Percentiles rank a stretch among this genome's conserved stretches.
Evolutionary conservation across 2,797 vertebrate genomes (phyloP).

Genomic region (Hybognathus amarus): DNA sequence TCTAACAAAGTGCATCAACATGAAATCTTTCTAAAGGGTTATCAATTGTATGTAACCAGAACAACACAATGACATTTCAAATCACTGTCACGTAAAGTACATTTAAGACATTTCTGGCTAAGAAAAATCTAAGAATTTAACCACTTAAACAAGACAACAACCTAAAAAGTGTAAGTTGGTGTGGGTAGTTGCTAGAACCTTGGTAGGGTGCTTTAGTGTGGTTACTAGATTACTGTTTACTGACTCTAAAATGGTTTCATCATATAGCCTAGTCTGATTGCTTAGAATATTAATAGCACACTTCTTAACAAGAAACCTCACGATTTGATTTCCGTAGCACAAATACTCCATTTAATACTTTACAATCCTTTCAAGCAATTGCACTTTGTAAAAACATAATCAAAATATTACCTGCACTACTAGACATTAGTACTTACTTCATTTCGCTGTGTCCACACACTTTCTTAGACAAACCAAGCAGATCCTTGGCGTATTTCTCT

Average conservation of each 20-base stretch:
- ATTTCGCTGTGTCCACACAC: conserved; percentile 92
- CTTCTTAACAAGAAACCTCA: neutral
- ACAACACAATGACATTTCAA: neutral
- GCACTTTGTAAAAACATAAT: neutral
- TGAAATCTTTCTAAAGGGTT: neutral
- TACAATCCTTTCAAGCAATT: neutral
- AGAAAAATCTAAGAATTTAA: neutral
- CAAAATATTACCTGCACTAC: neutral
- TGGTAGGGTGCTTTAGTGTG: neutral
- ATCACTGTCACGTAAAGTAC: neutral
- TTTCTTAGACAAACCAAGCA: conserved; percentile 89
- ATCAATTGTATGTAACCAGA: neutral
- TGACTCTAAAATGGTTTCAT: neutral
- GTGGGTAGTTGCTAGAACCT: neutral
- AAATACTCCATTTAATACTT: neutral
- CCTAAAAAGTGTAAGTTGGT: neutral
- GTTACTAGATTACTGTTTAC: neutral
- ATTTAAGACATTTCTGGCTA: neutral
- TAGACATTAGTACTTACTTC: conserved; percentile 82
- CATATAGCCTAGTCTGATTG: neutral
- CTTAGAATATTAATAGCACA: neutral
- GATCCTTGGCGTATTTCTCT: conserved; percentile 94
- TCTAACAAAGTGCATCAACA: neutral
- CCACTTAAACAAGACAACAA: neutral
- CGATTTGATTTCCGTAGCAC: neutral